A percentile compares a stretch with the other conserved stretches of the same genome.
phyloP scores from a whole-genome alignment of 2,113 vertebrate species.

The Perca schrenkii region DNA sequence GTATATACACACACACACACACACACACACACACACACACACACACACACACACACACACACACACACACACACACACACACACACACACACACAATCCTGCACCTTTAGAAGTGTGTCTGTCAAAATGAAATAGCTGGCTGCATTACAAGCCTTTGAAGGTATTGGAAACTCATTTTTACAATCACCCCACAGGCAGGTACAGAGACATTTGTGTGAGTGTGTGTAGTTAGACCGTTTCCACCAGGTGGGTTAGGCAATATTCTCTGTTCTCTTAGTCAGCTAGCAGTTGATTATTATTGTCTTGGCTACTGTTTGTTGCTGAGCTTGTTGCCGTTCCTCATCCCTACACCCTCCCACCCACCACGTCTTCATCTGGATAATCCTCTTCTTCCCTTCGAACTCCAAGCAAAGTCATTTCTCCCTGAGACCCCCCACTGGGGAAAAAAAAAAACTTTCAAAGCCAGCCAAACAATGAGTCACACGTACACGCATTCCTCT shows the following conservation, averaged over 20 bases:
- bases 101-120: conserved; percentile 72
- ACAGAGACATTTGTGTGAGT: conserved; percentile 26
- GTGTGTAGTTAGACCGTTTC: conserved; percentile 31
- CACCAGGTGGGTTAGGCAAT: conserved; percentile 41
- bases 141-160: conserved; percentile 78
- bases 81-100: neutral
- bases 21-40: conserved; percentile 20
- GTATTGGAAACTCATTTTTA: conserved; percentile 77
- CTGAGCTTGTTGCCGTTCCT: conserved; percentile 34
- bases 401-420: conserved; percentile 70
- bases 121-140: conserved; percentile 78
- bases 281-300: conserved; percentile 64
- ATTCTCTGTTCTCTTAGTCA: conserved; percentile 60
- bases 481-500: conserved; percentile 52
- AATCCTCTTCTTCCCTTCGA: conserved; percentile 66
- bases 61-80: conserved; percentile 9
- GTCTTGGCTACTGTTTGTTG: conserved; percentile 55
- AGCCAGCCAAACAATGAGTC: conserved; percentile 74
- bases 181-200: conserved; percentile 67
- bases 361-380: conserved; percentile 41
- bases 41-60: conserved; percentile 8
- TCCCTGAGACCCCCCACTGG: conserved; percentile 51
- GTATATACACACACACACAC: conserved; percentile 18
- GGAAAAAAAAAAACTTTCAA: conserved; percentile 73
- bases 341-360: conserved; percentile 1